These are phyloP conservation scores for Ephestia elutella DNA, from an alignment of 1,140 invertebrate genomes.

Conservation along the genomic window DNA sequence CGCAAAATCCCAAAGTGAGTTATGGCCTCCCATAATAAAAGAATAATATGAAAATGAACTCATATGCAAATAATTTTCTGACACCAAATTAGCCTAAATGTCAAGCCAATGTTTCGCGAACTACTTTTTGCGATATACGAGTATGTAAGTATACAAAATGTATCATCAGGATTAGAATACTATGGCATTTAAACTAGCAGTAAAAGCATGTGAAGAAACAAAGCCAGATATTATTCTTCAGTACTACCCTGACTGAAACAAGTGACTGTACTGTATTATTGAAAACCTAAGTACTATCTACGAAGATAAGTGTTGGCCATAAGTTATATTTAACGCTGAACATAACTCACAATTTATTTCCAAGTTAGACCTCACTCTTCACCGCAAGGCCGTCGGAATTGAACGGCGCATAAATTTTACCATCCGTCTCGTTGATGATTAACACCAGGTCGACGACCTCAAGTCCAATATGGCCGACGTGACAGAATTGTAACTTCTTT, in stretches of 20 bases:
- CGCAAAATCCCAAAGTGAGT: too few relatives aligned
- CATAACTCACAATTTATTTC: slow-evolving; percentile 2
- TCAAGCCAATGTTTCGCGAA: too few relatives aligned
- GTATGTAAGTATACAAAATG: too few relatives aligned
- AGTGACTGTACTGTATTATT: not conserved
- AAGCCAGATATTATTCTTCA: not conserved
- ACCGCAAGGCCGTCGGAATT: slow-evolving; percentile 12
- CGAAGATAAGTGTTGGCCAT: not conserved
- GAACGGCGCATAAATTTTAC: slow-evolving; percentile 25
- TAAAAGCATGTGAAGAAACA: too few relatives aligned
- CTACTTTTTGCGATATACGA: too few relatives aligned
- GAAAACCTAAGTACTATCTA: not conserved
- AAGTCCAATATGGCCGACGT: slow-evolving; percentile 44
- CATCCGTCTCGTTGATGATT: slow-evolving; percentile 30
- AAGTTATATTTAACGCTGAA: not conserved
- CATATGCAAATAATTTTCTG: too few relatives aligned
- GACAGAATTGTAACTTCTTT: slow-evolving; percentile 22
- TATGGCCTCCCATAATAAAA: too few relatives aligned
- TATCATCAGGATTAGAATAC: too few relatives aligned
- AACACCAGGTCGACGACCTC: slow-evolving; percentile 34
- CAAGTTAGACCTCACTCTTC: not conserved
- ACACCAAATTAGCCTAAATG: too few relatives aligned
- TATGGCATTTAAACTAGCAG: too few relatives aligned
- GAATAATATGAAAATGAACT: too few relatives aligned
- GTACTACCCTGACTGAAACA: not conserved